These are phyloP conservation scores for Drosophila kanapiae DNA, from an alignment of 1,140 invertebrate species.

Conservation along the genomic window DNA sequence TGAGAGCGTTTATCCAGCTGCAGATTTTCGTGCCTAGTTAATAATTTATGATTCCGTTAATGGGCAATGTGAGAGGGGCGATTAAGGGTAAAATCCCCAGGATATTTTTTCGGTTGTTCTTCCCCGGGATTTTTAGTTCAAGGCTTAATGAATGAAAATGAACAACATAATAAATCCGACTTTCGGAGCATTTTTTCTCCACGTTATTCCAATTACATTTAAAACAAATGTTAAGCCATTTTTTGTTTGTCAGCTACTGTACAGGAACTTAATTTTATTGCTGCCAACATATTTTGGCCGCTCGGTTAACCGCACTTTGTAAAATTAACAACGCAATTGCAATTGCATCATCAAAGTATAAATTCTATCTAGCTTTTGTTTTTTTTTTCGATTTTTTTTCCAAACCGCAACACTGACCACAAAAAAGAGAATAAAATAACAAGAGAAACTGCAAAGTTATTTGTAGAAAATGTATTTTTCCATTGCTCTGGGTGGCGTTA, in stretches of 20 bases:
- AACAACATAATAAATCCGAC: constrained; percentile 6
- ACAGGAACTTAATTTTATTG: constrained; percentile 46
- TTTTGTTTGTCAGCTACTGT: not conserved
- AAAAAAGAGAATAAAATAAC: constrained; percentile 42
- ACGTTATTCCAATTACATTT: constrained; percentile 19
- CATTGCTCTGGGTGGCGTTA: not conserved
- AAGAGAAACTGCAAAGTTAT: constrained; percentile 25
- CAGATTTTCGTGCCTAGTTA: constrained; percentile 60
- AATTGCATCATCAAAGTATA: constrained; percentile 45
- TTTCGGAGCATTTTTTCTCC: not conserved
- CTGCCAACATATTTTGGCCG: constrained; percentile 39
- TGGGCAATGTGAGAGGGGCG: constrained; percentile 42
- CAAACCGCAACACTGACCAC: constrained; percentile 49
- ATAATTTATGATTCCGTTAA: constrained; percentile 64
- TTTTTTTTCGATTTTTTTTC: constrained; percentile 1
- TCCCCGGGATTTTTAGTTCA: not conserved
- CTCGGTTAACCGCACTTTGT: constrained; percentile 42
- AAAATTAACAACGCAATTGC: constrained; percentile 54
- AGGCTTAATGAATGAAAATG: not conserved
- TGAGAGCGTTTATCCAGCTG: constrained; percentile 62
- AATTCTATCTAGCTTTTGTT: constrained; percentile 10
- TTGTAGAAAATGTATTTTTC: constrained; percentile 21
- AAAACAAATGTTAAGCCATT: constrained; percentile 2
- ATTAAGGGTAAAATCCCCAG: constrained; percentile 32
- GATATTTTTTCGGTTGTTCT: constrained; percentile 13